Percentiles rank a stretch among this genome's conserved stretches.
Evolutionary conservation across 2,888 invertebrate genomes (phyloP).

Genomic region (Hemicrepidius hirtus): DNA sequence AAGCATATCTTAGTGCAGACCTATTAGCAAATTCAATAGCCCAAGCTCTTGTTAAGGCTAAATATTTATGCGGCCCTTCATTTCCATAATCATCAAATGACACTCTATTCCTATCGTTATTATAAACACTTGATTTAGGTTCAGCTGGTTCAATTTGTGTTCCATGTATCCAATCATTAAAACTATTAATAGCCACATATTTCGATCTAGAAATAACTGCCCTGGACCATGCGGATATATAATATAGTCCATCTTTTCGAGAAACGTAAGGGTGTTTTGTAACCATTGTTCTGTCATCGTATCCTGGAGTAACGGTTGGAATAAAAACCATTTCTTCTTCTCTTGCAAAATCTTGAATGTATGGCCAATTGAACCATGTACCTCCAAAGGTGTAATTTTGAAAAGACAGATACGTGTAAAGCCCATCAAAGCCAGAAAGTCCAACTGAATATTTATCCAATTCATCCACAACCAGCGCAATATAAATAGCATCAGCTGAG

Average conservation of each 20-base stretch:
- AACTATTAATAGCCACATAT: slow-evolving; percentile 79
- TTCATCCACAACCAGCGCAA: slow-evolving; percentile 74
- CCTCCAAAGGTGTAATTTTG: slow-evolving; percentile 76
- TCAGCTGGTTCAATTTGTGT: slow-evolving; percentile 81
- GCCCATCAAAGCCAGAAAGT: slow-evolving; percentile 72
- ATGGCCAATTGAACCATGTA: slow-evolving; percentile 72
- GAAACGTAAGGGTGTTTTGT: slow-evolving; percentile 54
- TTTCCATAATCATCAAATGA: slow-evolving; percentile 1
- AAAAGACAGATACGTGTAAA: slow-evolving; percentile 77
- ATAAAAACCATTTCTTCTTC: slow-evolving; percentile 77
- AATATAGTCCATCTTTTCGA: slow-evolving; percentile 74
- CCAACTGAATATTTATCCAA: slow-evolving; percentile 72
- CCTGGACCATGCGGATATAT: slow-evolving; percentile 76
- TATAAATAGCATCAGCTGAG: slow-evolving; percentile 73
- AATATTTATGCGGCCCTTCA: not conserved
- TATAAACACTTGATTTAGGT: slow-evolving; percentile 51
- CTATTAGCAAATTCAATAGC: slow-evolving; percentile 16
- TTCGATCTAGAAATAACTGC: slow-evolving; percentile 75
- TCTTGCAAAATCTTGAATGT: slow-evolving; percentile 72
- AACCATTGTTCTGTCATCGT: slow-evolving; percentile 74
- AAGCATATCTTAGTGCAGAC: not conserved
- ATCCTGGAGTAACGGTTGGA: slow-evolving; percentile 81
- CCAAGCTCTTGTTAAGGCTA: slow-evolving; percentile 1
- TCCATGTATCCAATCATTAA: slow-evolving; percentile 83
- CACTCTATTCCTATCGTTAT: not conserved